phyloP scores from a whole-genome alignment of 2,888 invertebrate genomes.

The Formica aserva region DNA sequence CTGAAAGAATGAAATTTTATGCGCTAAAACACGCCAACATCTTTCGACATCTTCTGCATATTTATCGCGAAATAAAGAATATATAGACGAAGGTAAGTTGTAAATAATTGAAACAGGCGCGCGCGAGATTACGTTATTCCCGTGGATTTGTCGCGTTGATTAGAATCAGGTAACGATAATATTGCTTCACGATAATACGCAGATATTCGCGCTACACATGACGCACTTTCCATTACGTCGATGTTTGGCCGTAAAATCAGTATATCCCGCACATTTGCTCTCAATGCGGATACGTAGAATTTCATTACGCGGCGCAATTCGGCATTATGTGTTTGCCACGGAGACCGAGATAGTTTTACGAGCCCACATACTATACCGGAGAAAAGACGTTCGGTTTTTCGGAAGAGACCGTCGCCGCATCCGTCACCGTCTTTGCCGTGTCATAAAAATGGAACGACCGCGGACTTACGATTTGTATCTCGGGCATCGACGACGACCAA shows the following conservation, averaged over 20 bases:
- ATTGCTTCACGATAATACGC: slow-evolving; percentile 36
- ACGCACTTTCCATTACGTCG: neutral
- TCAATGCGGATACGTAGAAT: slow-evolving; percentile 58
- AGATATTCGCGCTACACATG: slow-evolving; percentile 16
- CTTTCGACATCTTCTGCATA: neutral
- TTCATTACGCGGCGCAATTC: slow-evolving; percentile 69
- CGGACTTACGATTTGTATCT: slow-evolving; percentile 61
- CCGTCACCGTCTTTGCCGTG: slow-evolving; percentile 42
- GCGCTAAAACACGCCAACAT: neutral
- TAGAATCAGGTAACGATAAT: neutral
- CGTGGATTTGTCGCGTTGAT: neutral
- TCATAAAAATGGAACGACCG: slow-evolving; percentile 67
- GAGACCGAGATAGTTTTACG: neutral
- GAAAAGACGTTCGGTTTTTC: slow-evolving; percentile 10
- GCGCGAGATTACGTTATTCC: neutral
- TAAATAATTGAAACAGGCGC: neutral
- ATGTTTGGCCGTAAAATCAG: slow-evolving; percentile 35
- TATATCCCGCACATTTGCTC: slow-evolving; percentile 1
- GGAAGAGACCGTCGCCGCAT: neutral
- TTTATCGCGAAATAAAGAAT: slow-evolving; percentile 9
- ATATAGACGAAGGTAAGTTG: neutral
- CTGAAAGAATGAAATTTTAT: slow-evolving; percentile 5
- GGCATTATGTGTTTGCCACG: slow-evolving; percentile 29
- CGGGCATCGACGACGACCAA: slow-evolving; percentile 39
- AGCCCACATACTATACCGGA: neutral